Base-by-base conservation (phyloP, 2,888 invertebrate genomes). In the Ecdyonurus torrentis region DNA sequence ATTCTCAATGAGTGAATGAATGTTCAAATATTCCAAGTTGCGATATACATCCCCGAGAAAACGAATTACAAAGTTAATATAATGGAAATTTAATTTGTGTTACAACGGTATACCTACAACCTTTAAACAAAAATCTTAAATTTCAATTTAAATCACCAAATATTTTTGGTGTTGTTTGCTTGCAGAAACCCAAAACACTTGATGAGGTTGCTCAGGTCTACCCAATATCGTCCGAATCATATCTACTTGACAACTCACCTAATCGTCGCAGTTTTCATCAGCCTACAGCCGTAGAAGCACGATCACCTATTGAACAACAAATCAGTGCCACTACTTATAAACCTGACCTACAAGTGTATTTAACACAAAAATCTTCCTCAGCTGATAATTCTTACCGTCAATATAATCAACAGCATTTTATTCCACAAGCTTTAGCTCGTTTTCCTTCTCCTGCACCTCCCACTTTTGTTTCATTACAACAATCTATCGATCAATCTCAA, bases 111-210 rank as follows among this genome's bases (percentile, higher is more conserved):
- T n/a, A n/a, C n/a, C n/a, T n/a, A n/a, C n/a, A n/a, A n/a, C n/a
- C n/a, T n/a, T n/a, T n/a, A n/a, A n/a, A n/a, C n/a, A n/a, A n/a
- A n/a, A n/a, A n/a, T 37, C 15, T 37, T 37, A 37, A 37, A 37
- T 37, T 37, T 37, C 37, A 37, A 37, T 10, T 37, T 37, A 37
- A 37, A 37, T 37, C 37, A 37, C 37, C 37, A 37, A 37, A 37
- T 37, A 37, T 37, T 37, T 5, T 37, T 37, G 37, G 37, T 37
- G 37, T 37, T 37, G 37, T 55, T 55, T 55, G n/a, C 55, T 55
- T 55, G 55, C 55, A 55, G 55, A 55, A 55, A 20, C 55, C 55
- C 55, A n/a, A n/a, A 55, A 55, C 55, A n/a, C 55, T 55, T 7
- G 55, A n/a, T 22, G 55, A 55, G 22, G 22, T 55, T n/a, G 55